These are phyloP conservation scores for Eretmochelys imbricata DNA, from an alignment of 2,113 vertebrate genomes.

Conservation along the genomic window DNA sequence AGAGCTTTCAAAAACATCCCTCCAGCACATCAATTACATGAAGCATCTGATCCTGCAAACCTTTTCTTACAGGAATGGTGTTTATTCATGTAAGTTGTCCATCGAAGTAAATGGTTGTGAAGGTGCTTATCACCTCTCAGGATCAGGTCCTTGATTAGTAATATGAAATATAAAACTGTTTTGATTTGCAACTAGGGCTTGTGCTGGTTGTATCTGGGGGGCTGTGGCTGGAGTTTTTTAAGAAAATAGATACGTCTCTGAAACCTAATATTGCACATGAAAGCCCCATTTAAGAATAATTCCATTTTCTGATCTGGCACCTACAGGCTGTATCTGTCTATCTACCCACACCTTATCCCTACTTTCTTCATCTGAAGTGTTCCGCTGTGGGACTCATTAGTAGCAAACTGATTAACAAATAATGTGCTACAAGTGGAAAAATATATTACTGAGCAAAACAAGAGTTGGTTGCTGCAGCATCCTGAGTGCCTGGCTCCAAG, in stretches of 20 bases:
- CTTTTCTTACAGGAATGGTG: neutral
- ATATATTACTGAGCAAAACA: constrained; percentile 23
- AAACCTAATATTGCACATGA: neutral
- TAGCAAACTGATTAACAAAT: constrained; percentile 45
- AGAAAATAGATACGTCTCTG: neutral
- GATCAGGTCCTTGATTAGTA: neutral
- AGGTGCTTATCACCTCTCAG: neutral
- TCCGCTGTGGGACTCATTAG: constrained; percentile 34
- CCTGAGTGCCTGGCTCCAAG: constrained; percentile 2
- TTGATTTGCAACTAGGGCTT: neutral
- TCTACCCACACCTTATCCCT: constrained; percentile 42
- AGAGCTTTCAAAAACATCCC: neutral
- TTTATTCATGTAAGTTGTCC: neutral
- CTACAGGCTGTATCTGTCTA: constrained; percentile 7
- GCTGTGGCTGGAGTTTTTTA: neutral
- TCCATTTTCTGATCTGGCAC: neutral
- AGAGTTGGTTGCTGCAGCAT: neutral
- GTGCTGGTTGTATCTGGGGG: neutral
- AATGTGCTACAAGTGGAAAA: constrained; percentile 29
- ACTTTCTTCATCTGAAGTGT: constrained; percentile 29
- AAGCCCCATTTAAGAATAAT: constrained; percentile 24
- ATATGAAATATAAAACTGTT: neutral
- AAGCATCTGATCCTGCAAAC: neutral
- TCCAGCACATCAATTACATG: neutral
- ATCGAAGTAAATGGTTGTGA: neutral